These are phyloP conservation scores for Caerostris extrusa DNA, from an alignment of 1,140 invertebrate genomes.

Conservation along the genomic window DNA sequence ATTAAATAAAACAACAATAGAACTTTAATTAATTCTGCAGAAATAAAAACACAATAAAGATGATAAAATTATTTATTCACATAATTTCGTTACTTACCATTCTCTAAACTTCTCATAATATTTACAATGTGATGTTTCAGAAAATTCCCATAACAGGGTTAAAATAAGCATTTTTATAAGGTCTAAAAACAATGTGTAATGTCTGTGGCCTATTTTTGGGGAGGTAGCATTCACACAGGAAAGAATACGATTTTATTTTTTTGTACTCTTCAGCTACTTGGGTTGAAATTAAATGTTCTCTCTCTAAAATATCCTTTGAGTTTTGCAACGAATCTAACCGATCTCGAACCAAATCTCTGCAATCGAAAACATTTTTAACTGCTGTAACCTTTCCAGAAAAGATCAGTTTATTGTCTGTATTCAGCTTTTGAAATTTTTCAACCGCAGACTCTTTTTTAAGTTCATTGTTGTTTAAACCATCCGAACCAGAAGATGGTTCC, in stretches of 20 bases:
- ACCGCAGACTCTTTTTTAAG: neutral
- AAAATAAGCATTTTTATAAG: constrained; percentile 28
- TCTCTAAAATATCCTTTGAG: constrained; percentile 19
- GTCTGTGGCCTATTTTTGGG: neutral
- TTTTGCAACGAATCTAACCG: neutral
- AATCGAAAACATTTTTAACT: constrained; percentile 46
- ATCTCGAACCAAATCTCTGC: constrained; percentile 2
- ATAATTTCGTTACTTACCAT: neutral
- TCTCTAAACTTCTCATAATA: neutral
- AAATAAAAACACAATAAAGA: neutral
- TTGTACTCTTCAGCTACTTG: neutral
- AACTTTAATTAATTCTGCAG: too few relatives aligned
- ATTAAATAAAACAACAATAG: too few relatives aligned
- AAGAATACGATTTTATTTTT: neutral
- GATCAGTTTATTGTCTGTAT: constrained; percentile 16
- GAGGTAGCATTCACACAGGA: constrained; percentile 60
- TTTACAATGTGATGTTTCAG: constrained; percentile 61
- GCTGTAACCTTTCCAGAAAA: constrained; percentile 30
- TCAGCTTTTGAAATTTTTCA: constrained; percentile 43
- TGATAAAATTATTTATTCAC: constrained; percentile 30
- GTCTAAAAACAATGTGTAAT: constrained; percentile 38
- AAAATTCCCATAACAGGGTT: constrained; percentile 68
- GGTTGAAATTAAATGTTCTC: constrained; percentile 48
- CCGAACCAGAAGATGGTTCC: too few relatives aligned
- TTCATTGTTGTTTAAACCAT: neutral